Evolutionary conservation across 1,140 invertebrate genomes (phyloP).

Genomic region (Zaprionus taronus): DNA sequence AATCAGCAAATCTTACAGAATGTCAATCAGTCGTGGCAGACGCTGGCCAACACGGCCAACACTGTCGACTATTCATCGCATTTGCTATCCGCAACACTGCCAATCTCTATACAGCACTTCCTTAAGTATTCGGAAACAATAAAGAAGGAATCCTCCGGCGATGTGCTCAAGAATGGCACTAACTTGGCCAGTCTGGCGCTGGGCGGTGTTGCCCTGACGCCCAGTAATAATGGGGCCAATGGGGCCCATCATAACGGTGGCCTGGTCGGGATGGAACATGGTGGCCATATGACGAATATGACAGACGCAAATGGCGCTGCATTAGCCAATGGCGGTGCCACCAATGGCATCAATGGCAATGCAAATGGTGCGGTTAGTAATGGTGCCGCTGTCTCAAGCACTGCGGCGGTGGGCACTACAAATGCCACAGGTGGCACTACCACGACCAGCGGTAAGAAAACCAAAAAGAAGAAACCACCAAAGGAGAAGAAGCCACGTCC

Average conservation of each 20-base stretch:
- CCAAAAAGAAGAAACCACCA: conserved; percentile 92
- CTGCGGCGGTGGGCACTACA: conserved; percentile 68
- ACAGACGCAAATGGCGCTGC: conserved; percentile 69
- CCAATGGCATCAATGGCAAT: conserved; percentile 71
- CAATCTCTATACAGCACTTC: conserved; percentile 84
- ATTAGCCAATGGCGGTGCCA: conserved; percentile 62
- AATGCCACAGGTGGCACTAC: conserved; percentile 67
- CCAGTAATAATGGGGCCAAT: conserved; percentile 71
- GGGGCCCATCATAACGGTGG: conserved; percentile 71
- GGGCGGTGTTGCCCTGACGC: conserved; percentile 74
- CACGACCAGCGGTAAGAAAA: conserved; percentile 88
- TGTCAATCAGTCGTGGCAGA: conserved; percentile 85
- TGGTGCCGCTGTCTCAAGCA: conserved; percentile 68
- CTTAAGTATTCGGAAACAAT: conserved; percentile 84
- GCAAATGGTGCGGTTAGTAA: conserved; percentile 69
- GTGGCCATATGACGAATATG: conserved; percentile 76
- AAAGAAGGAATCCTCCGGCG: conserved; percentile 83
- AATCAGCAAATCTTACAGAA: conserved; percentile 84
- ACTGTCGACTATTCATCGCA: conserved; percentile 84
- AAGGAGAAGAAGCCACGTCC: conserved; percentile 88
- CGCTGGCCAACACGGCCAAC: conserved; percentile 83
- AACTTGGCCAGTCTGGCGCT: conserved; percentile 80
- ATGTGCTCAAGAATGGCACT: conserved; percentile 82
- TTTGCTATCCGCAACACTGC: conserved; percentile 84
- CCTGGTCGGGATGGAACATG: conserved; percentile 76